Percentiles rank a stretch among this genome's conserved stretches.
phyloP scores from a whole-genome alignment of 2,888 invertebrate genomes.

The Clitarchus hookeri region DNA sequence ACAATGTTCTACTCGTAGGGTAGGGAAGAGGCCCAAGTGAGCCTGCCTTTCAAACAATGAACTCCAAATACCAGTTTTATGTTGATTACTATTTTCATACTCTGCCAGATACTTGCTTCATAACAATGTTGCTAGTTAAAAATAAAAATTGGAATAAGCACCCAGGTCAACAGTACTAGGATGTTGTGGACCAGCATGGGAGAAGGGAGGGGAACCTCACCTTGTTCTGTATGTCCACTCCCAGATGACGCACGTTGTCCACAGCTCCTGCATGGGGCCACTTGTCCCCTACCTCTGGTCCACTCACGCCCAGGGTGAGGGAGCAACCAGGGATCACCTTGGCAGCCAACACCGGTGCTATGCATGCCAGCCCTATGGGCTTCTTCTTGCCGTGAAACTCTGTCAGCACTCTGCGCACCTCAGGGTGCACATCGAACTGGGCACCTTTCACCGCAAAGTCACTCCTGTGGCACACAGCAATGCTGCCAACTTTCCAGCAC shows the following conservation, averaged over 20 bases:
- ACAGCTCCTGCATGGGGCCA: constrained; percentile 60
- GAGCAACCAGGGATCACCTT: constrained; percentile 53
- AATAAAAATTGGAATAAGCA: no score
- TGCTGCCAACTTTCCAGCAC: not conserved
- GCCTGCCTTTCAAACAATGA: no score
- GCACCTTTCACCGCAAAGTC: constrained; percentile 58
- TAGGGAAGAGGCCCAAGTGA: no score
- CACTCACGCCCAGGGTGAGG: constrained; percentile 53
- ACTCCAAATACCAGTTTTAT: no score
- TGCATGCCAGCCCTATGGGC: constrained; percentile 61
- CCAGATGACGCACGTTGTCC: constrained; percentile 52
- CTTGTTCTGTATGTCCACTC: constrained; percentile 53
- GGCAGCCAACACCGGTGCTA: constrained; percentile 59
- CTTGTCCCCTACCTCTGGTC: constrained; percentile 52
- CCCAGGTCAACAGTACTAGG: no score
- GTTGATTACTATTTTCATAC: no score
- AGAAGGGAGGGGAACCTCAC: constrained; percentile 24
- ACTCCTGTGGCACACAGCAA: constrained; percentile 52
- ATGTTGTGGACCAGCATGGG: no score
- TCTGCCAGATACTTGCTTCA: no score
- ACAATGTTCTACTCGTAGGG: no score
- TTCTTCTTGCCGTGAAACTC: constrained; percentile 58
- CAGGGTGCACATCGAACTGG: constrained; percentile 55
- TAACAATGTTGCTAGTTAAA: no score
- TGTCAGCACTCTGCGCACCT: constrained; percentile 56